phyloP scores from a whole-genome alignment of 1,140 invertebrate species.

The Cepaea nemoralis region DNA sequence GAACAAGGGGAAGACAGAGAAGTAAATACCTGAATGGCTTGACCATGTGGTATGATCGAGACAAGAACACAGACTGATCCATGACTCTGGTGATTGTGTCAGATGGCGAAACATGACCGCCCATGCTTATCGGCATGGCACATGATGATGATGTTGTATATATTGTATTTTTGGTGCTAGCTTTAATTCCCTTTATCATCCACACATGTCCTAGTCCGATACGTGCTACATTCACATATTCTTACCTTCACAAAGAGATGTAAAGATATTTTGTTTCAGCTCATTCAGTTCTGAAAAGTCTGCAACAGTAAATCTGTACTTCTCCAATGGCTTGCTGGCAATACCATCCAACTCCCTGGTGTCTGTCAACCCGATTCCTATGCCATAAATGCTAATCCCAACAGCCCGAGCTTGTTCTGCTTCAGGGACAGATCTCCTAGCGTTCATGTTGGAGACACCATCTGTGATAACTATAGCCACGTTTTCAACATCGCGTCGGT shows the following conservation, averaged over 20 bases:
- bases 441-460: constrained; percentile 23
- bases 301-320: neutral
- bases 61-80: too few relatives aligned
- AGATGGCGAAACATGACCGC: too few relatives aligned
- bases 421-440: constrained; percentile 17
- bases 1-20: too few relatives aligned
- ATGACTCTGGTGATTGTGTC: too few relatives aligned
- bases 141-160: too few relatives aligned
- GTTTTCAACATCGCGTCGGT: constrained; percentile 16
- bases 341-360: constrained; percentile 29
- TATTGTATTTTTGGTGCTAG: too few relatives aligned
- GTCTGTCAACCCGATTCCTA: constrained; percentile 12
- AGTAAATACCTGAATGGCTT: too few relatives aligned
- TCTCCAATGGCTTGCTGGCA: constrained; percentile 5
- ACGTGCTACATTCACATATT: too few relatives aligned
- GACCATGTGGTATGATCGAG: too few relatives aligned
- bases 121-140: too few relatives aligned
- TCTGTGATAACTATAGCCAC: constrained; percentile 15
- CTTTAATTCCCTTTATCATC: too few relatives aligned
- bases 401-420: constrained; percentile 17
- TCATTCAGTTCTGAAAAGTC: neutral
- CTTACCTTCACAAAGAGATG: neutral
- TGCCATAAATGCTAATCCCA: constrained; percentile 15
- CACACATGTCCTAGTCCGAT: too few relatives aligned
- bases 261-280: neutral